Conservation (phyloP, 1,140 invertebrate genomes). For the Micrasema longulum region DNA sequence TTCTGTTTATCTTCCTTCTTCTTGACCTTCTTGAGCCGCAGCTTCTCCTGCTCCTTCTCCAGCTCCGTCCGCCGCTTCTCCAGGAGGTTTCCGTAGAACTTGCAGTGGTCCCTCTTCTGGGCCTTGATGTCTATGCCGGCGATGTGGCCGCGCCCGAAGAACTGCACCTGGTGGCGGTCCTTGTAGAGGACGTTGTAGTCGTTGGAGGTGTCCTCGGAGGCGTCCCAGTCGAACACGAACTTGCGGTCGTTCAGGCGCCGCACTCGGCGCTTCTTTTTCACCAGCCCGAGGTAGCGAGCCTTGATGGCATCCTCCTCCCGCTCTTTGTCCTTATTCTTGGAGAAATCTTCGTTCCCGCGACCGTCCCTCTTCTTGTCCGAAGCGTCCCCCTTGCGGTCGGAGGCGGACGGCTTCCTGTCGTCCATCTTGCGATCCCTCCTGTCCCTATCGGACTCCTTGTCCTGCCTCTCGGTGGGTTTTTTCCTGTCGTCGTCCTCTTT, state of each 20-base stretch:
- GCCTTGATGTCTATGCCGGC: slow-evolving; percentile 98
- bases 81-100: slow-evolving; percentile 97
- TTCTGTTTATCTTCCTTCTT: slow-evolving; percentile 98
- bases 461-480: slow-evolving; percentile 61
- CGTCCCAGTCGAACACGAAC: slow-evolving; percentile 99
- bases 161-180: slow-evolving; percentile 95
- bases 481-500: slow-evolving; percentile 56
- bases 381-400: slow-evolving; percentile 31
- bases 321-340: slow-evolving; percentile 88
- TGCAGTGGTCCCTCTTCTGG: slow-evolving; percentile 97
- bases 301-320: slow-evolving; percentile 93
- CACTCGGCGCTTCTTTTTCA: slow-evolving; percentile 94
- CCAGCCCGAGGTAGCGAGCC: slow-evolving; percentile 93
- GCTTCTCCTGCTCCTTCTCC: slow-evolving; percentile 98
- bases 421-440: slow-evolving; percentile 62
- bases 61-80: slow-evolving; percentile 95
- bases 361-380: slow-evolving; percentile 44
- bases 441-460: slow-evolving; percentile 57
- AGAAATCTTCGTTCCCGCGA: slow-evolving; percentile 65
- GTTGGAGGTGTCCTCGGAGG: slow-evolving; percentile 95
- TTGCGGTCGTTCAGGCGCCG: slow-evolving; percentile 96
- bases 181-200: slow-evolving; percentile 99
- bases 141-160: slow-evolving; percentile 97
- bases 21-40: slow-evolving; percentile 93
- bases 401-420: slow-evolving; percentile 56